Evolutionary conservation across 2,888 invertebrate genomes (phyloP).

Genomic region (Automeris io): DNA sequence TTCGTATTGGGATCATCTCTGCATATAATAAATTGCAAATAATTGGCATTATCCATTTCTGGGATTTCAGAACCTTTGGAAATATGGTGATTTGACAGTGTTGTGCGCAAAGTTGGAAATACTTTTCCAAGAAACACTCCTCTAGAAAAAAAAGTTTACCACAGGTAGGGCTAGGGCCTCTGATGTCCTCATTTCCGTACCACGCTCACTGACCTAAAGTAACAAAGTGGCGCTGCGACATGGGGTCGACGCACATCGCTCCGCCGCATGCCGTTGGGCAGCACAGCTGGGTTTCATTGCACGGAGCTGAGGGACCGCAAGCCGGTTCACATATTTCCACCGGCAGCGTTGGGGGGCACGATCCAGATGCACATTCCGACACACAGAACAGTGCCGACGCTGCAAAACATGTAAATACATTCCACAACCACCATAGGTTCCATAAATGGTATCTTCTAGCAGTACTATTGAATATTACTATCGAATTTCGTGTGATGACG

Average conservation of each 20-base stretch:
- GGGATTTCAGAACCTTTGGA: too few species aligned
- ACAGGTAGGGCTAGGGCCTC: not conserved
- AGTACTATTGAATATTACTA: too few species aligned
- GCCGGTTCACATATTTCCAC: slow-evolving; percentile 62
- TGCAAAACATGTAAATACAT: too few species aligned
- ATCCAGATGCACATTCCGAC: slow-evolving; percentile 38
- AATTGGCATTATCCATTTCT: too few species aligned
- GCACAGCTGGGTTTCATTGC: slow-evolving; percentile 52
- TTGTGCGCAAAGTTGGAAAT: too few species aligned
- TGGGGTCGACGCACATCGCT: slow-evolving; percentile 62
- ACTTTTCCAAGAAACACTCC: too few species aligned
- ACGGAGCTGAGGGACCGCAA: slow-evolving; percentile 54
- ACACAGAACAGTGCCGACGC: slow-evolving; percentile 18
- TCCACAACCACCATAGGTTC: too few species aligned
- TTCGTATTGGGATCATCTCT: too few species aligned
- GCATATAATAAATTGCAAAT: too few species aligned
- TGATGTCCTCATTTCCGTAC: not conserved
- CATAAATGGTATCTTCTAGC: too few species aligned
- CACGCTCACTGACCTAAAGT: slow-evolving; percentile 42
- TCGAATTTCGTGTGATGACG: too few species aligned
- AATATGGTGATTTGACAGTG: too few species aligned
- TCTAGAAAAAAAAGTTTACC: not conserved
- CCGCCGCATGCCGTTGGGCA: slow-evolving; percentile 69
- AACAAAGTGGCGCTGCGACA: slow-evolving; percentile 51
- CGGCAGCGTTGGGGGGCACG: slow-evolving; percentile 73